These are phyloP conservation scores for Oenanthe oenanthe DNA, from an alignment of 2,113 vertebrate genomes.

Conservation along the genomic window DNA sequence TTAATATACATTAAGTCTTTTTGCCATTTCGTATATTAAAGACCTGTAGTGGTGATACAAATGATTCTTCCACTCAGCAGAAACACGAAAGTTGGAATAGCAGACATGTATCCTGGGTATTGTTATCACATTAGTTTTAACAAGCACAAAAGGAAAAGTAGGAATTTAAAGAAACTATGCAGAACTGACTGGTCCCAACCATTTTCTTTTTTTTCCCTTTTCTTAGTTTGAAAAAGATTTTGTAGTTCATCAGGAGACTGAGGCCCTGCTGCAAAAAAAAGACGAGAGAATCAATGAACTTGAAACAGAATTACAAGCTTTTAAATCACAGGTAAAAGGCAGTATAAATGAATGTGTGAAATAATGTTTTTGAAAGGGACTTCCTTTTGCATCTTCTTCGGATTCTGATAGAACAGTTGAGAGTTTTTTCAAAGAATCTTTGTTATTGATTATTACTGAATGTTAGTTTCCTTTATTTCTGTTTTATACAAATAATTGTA, in stretches of 20 bases:
- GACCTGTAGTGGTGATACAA: background rate
- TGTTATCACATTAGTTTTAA: background rate
- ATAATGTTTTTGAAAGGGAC: background rate
- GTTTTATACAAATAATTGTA: constrained; percentile 10
- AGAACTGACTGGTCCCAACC: background rate
- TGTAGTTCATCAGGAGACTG: constrained; percentile 88
- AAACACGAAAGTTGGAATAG: background rate
- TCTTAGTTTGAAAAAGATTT: constrained; percentile 94
- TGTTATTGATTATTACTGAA: constrained; percentile 11
- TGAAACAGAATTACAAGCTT: constrained; percentile 87
- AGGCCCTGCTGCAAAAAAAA: constrained; percentile 85
- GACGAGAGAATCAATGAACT: constrained; percentile 89
- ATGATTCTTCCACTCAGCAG: background rate
- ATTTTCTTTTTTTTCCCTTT: background rate
- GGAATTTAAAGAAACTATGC: background rate
- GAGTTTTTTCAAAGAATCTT: background rate
- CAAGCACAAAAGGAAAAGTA: background rate
- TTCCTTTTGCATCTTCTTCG: background rate
- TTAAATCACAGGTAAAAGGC: constrained; percentile 87
- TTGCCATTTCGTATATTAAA: background rate
- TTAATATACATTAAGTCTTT: background rate
- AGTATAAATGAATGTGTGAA: background rate
- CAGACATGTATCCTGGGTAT: background rate
- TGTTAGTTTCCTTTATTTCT: constrained; percentile 31
- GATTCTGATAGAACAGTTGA: background rate